These are phyloP conservation scores for Lamproptera curius DNA, from an alignment of 2,888 invertebrate species.

Conservation along the genomic window DNA sequence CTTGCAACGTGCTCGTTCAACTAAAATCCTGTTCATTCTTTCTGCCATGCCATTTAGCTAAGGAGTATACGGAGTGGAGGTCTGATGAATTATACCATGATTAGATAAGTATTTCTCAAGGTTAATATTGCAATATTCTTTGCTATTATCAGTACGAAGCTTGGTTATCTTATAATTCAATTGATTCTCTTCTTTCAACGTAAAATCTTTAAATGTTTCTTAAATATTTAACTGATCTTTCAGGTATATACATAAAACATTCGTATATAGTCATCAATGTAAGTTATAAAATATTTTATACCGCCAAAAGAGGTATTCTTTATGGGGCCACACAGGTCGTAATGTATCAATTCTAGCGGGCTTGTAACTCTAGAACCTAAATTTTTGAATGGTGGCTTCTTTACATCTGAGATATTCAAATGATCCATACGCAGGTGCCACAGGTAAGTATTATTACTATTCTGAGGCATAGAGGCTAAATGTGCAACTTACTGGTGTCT, in stretches of 20 bases:
- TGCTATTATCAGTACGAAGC: constrained; percentile 1
- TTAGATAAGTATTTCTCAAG: neutral
- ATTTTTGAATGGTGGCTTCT: too few species aligned
- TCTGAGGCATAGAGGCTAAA: neutral
- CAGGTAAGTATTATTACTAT: neutral
- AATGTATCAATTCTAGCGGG: constrained; percentile 20
- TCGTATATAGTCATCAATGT: constrained; percentile 23
- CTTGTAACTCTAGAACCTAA: constrained; percentile 20
- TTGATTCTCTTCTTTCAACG: constrained; percentile 13
- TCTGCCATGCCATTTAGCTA: neutral
- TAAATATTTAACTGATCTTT: constrained; percentile 8
- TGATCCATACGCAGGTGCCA: neutral
- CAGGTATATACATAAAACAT: constrained; percentile 8
- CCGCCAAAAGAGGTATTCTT: constrained; percentile 18
- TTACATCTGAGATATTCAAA: neutral
- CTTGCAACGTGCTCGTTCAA: neutral
- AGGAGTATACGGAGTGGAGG: neutral
- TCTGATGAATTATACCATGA: neutral
- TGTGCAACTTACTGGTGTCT: neutral
- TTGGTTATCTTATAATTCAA: neutral
- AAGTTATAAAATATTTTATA: constrained; percentile 23
- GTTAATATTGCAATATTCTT: neutral
- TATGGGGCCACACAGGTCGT: neutral
- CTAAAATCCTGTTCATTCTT: neutral
- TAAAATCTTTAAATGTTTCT: constrained; percentile 7